Conservation (phyloP, 2,888 invertebrate species). For the Hirudinaria manillensis region DNA sequence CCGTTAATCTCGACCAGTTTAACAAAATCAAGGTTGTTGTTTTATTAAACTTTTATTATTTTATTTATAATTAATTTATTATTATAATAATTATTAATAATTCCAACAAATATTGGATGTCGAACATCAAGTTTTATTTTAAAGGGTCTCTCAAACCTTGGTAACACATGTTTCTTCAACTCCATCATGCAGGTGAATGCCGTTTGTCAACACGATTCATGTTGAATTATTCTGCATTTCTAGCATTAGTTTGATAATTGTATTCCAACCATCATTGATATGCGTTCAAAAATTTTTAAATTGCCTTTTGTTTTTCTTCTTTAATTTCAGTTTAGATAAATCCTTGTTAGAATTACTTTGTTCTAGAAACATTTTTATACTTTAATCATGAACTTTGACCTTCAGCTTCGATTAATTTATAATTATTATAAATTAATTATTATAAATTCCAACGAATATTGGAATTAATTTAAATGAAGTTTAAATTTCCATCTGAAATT, state of each 20-base stretch:
- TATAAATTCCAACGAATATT: too few species aligned
- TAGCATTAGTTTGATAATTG: neutral
- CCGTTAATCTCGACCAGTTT: neutral
- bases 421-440: neutral
- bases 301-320: too few species aligned
- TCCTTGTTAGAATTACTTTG: too few species aligned
- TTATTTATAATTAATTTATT: too few species aligned
- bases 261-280: too few species aligned
- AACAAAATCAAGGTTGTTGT: neutral
- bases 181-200: slow-evolving; percentile 73
- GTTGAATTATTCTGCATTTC: neutral
- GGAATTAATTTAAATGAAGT: too few species aligned
- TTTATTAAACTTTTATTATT: neutral
- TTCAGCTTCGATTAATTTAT: neutral
- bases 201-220: neutral
- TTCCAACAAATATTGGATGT: too few species aligned
- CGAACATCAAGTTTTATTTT: neutral
- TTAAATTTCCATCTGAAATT: slow-evolving; percentile 25
- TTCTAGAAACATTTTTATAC: too few species aligned
- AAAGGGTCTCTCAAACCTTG: slow-evolving; percentile 77
- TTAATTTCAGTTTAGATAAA: too few species aligned
- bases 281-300: too few species aligned
- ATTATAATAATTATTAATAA: too few species aligned
- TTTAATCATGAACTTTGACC: neutral
- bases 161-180: slow-evolving; percentile 95